These are phyloP conservation scores for Tetraneura akinire DNA, from an alignment of 1,140 invertebrate genomes.

Conservation along the genomic window DNA sequence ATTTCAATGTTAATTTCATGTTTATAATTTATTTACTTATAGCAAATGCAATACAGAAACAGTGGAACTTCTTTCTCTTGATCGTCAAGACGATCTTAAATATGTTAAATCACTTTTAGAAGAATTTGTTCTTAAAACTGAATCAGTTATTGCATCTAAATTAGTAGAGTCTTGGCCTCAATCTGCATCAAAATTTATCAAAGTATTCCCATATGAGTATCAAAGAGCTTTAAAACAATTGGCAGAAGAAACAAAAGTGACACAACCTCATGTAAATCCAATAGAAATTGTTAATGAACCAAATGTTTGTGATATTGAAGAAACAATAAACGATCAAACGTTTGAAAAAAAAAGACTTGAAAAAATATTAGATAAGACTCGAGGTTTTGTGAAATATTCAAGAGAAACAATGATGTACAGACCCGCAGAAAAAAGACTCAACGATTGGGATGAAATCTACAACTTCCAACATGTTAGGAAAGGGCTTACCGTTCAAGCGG, in stretches of 20 bases:
- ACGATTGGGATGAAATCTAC: slow-evolving; percentile 98
- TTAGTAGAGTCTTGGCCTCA: slow-evolving; percentile 82
- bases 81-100: slow-evolving; percentile 76
- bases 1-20: background rate
- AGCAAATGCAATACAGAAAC: slow-evolving; percentile 88
- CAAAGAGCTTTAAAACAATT: slow-evolving; percentile 83
- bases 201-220: slow-evolving; percentile 98
- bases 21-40: slow-evolving; percentile 55
- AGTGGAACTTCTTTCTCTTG: slow-evolving; percentile 83
- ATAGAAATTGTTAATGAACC: slow-evolving; percentile 57
- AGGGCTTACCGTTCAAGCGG: slow-evolving; percentile 87
- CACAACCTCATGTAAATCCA: slow-evolving; percentile 60
- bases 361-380: slow-evolving; percentile 85
- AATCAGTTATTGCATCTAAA: slow-evolving; percentile 79
- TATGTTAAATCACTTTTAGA: slow-evolving; percentile 77
- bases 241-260: slow-evolving; percentile 62
- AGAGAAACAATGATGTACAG: slow-evolving; percentile 85
- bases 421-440: slow-evolving; percentile 75
- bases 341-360: slow-evolving; percentile 77
- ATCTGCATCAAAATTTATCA: slow-evolving; percentile 81
- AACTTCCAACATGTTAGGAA: slow-evolving; percentile 83
- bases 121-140: slow-evolving; percentile 90
- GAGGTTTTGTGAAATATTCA: slow-evolving; percentile 95
- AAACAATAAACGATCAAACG: slow-evolving; percentile 74
- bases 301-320: slow-evolving; percentile 82